phyloP scores from a whole-genome alignment of 2,797 vertebrate species.

The Crenuchus spilurus region DNA sequence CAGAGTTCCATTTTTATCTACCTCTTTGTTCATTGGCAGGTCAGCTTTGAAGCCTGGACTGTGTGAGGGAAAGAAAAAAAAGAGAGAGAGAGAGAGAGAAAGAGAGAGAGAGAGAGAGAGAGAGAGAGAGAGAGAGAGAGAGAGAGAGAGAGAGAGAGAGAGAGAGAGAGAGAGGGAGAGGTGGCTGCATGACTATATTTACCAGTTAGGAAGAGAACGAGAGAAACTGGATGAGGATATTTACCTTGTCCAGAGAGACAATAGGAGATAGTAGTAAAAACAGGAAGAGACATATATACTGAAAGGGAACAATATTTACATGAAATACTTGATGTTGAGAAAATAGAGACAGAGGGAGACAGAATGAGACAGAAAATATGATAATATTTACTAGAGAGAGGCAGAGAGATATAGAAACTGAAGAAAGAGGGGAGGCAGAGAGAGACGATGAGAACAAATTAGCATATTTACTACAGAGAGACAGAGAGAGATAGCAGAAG shows the following conservation, averaged over 20 bases:
- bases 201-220: too few relatives aligned
- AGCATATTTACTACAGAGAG: too few relatives aligned
- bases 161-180: neutral
- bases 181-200: too few relatives aligned
- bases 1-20: constrained; percentile 49
- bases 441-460: too few relatives aligned
- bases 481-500: constrained; percentile 2
- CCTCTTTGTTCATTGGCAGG: constrained; percentile 51
- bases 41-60: constrained; percentile 47
- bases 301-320: too few relatives aligned
- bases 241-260: too few relatives aligned
- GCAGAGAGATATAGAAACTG: neutral
- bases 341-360: neutral
- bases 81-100: neutral
- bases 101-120: neutral
- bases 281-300: too few relatives aligned
- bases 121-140: constrained; percentile 13
- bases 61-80: neutral
- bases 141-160: neutral
- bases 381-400: too few relatives aligned
- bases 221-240: too few relatives aligned
- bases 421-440: neutral
- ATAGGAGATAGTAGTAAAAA: too few relatives aligned
- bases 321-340: too few relatives aligned
- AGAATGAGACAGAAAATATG: neutral